Conservation (phyloP, 2,797 vertebrate genomes). For the Chaenodraco wilsoni region DNA sequence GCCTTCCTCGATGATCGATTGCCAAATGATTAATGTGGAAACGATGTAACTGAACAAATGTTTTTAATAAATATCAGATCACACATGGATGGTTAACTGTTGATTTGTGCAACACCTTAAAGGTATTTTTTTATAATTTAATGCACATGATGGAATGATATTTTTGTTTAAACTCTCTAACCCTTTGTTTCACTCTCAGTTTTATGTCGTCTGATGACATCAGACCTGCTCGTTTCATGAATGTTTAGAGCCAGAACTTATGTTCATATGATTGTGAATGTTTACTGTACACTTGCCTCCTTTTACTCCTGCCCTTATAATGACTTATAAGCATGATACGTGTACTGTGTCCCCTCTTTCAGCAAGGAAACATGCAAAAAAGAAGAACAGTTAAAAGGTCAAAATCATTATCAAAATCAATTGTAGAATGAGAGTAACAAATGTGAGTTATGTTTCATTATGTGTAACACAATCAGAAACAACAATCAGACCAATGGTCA, state of each 20-base stretch:
- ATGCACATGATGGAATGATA: too few species aligned
- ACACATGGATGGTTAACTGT: conserved; percentile 39
- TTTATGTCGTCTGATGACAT: neutral
- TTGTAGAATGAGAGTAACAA: neutral
- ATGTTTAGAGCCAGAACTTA: neutral
- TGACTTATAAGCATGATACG: neutral
- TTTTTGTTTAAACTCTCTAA: neutral
- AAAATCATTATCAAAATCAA: neutral
- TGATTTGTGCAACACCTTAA: conserved; percentile 4
- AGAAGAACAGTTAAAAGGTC: neutral
- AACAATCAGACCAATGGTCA: neutral
- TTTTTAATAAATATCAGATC: conserved; percentile 81
- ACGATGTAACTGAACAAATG: conserved; percentile 81
- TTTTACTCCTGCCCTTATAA: neutral
- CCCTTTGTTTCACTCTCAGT: neutral
- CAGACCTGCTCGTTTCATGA: neutral
- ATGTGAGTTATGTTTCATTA: conserved; percentile 1
- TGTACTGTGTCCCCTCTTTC: conserved; percentile 1
- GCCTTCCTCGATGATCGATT: conserved; percentile 67
- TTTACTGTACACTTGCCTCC: neutral
- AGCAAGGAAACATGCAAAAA: neutral
- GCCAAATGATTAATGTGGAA: conserved; percentile 73
- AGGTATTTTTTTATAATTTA: neutral
- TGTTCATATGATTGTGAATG: conserved; percentile 3
- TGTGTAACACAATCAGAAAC: neutral